Percentiles rank a stretch among this genome's conserved stretches.
These are phyloP conservation scores for Sternarchorhynchus goeldii DNA, from an alignment of 2,797 vertebrate genomes.

Conservation along the genomic window DNA sequence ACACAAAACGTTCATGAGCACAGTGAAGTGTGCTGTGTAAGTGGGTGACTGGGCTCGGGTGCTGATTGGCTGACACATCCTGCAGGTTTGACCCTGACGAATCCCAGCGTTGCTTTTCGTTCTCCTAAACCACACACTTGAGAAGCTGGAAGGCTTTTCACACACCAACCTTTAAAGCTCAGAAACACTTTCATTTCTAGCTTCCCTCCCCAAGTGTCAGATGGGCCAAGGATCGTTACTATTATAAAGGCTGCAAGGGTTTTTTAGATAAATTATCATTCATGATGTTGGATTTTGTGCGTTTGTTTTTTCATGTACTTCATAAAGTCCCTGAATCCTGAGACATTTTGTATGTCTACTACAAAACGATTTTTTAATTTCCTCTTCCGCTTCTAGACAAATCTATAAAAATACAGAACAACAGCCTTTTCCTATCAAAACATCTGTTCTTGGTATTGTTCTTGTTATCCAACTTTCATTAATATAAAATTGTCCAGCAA, in stretches of 20 bases:
- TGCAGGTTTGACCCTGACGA: not conserved
- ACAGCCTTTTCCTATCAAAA: too few relatives aligned
- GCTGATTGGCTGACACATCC: not conserved
- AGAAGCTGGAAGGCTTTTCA: constrained; percentile 7
- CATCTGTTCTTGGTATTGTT: too few relatives aligned
- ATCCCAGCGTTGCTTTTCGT: not conserved
- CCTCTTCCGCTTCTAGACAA: too few relatives aligned
- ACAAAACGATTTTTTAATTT: too few relatives aligned
- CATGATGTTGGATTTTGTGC: not conserved
- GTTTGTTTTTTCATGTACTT: not conserved
- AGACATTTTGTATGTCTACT: not conserved
- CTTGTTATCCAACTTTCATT: too few relatives aligned
- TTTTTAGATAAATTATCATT: not conserved
- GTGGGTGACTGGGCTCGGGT: not conserved
- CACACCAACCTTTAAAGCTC: not conserved
- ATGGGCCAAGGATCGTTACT: not conserved
- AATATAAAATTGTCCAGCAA: not conserved
- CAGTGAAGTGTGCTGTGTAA: too few relatives aligned
- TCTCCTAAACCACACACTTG: not conserved
- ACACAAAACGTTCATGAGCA: not conserved
- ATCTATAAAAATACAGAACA: too few relatives aligned
- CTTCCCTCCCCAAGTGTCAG: not conserved
- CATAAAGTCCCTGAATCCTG: not conserved
- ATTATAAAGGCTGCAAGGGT: too few relatives aligned
- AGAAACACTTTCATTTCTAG: too few relatives aligned